Evolutionary conservation across 2,888 invertebrate genomes (phyloP).

Genomic region (Amorpha juglandis): DNA sequence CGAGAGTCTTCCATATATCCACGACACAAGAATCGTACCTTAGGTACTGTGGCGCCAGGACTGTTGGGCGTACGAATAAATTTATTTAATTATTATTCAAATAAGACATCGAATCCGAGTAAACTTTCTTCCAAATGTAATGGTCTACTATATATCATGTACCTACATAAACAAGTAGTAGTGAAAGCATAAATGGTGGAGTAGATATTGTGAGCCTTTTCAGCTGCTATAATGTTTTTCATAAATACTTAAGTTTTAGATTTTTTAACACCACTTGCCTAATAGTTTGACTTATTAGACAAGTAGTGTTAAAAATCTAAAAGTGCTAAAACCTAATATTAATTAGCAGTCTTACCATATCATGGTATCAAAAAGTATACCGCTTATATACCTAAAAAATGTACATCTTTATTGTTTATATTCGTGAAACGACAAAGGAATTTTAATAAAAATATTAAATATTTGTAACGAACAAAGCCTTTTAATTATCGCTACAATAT

Average conservation of each 20-base stretch:
- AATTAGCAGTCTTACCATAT: too few species aligned
- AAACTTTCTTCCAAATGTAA: too few species aligned
- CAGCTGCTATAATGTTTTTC: neutral
- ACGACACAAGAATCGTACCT: too few species aligned
- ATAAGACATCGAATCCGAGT: too few species aligned
- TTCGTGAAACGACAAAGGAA: neutral
- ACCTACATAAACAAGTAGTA: neutral
- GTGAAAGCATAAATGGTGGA: neutral
- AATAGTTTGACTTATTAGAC: too few species aligned
- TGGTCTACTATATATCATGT: neutral
- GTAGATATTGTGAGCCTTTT: neutral
- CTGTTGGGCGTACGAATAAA: too few species aligned
- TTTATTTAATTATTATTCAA: too few species aligned
- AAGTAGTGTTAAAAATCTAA: neutral
- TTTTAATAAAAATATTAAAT: neutral
- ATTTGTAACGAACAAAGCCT: constrained; percentile 49
- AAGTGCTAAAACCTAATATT: neutral
- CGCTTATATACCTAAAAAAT: too few species aligned
- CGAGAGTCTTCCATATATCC: too few species aligned
- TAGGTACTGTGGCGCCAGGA: too few species aligned
- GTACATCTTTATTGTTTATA: neutral
- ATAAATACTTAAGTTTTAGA: too few species aligned
- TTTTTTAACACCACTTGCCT: too few species aligned
- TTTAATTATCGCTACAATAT: constrained; percentile 73
- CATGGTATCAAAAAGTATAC: neutral